phyloP scores from a whole-genome alignment of 1,140 invertebrate genomes.

The Trinorchestia longiramus region DNA sequence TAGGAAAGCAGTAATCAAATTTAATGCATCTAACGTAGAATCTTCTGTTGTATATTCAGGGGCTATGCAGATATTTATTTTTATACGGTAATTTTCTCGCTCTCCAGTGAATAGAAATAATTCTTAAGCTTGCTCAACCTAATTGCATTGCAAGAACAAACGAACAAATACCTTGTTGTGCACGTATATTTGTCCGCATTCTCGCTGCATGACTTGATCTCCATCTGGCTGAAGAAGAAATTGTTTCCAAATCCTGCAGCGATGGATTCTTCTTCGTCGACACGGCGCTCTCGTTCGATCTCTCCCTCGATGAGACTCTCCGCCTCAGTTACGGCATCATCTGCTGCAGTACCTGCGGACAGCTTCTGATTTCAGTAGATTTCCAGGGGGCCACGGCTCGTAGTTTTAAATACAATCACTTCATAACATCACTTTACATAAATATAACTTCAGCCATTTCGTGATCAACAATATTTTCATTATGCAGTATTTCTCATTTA shows the following conservation, averaged over 20 bases:
- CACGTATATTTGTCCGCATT: conserved; percentile 75
- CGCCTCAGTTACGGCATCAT: conserved; percentile 23
- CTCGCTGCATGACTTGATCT: conserved; percentile 73
- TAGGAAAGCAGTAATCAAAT: too few relatives aligned
- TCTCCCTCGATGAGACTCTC: neutral
- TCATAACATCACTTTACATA: too few relatives aligned
- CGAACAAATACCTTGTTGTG: conserved; percentile 68
- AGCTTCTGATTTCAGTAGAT: neutral
- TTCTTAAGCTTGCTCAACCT: neutral
- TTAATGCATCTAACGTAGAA: too few relatives aligned
- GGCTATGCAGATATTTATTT: too few relatives aligned
- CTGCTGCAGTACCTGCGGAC: neutral
- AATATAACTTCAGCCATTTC: too few relatives aligned
- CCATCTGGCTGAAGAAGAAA: conserved; percentile 66
- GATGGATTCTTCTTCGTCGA: neutral
- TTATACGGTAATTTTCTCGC: neutral
- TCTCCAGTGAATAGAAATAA: neutral
- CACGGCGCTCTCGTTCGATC: conserved; percentile 32
- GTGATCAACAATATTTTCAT: too few relatives aligned
- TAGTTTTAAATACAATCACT: neutral
- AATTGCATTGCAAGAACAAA: neutral
- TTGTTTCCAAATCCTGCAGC: conserved; percentile 29
- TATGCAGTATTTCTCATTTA: too few relatives aligned
- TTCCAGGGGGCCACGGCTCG: neutral
- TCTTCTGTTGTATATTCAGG: too few relatives aligned